Percentiles rank a stretch among this genome's conserved stretches.
Conservation (phyloP, 1,140 invertebrate genomes). For the Venturia canescens region DNA sequence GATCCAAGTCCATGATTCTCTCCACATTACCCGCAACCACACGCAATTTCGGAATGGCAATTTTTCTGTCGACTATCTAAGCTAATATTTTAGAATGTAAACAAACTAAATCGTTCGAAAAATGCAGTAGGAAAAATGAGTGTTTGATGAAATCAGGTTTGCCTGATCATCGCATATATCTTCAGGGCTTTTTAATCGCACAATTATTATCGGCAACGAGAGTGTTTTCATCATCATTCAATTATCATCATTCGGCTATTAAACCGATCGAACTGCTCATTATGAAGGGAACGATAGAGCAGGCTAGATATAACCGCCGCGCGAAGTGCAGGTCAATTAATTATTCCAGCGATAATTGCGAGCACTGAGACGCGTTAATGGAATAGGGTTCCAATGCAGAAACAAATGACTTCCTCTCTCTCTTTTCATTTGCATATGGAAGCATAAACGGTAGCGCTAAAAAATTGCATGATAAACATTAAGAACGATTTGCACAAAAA, state of each 20-base stretch:
- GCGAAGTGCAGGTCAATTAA: conserved; percentile 15
- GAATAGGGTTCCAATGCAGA: not conserved
- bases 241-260: conserved; percentile 27
- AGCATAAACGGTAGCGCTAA: not conserved
- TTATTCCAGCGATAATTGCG: conserved; percentile 28
- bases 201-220: conserved; percentile 25
- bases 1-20: too few species aligned
- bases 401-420: not conserved
- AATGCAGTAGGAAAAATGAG: too few species aligned
- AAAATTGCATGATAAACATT: not conserved
- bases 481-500: not conserved
- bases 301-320: not conserved
- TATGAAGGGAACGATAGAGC: not conserved
- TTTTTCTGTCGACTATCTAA: too few species aligned
- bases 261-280: conserved; percentile 26
- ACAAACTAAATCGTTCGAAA: too few species aligned
- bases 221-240: conserved; percentile 25
- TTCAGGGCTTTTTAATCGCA: not conserved
- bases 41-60: too few species aligned
- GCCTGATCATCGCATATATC: not conserved
- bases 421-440: not conserved
- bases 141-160: too few species aligned
- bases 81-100: too few species aligned
- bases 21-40: too few species aligned
- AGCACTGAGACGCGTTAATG: conserved; percentile 27